A percentile compares a stretch with the other conserved stretches of the same genome.
Evolutionary conservation across 2,113 vertebrate genomes (phyloP).

Genomic region (Myiozetetes cayanensis): DNA sequence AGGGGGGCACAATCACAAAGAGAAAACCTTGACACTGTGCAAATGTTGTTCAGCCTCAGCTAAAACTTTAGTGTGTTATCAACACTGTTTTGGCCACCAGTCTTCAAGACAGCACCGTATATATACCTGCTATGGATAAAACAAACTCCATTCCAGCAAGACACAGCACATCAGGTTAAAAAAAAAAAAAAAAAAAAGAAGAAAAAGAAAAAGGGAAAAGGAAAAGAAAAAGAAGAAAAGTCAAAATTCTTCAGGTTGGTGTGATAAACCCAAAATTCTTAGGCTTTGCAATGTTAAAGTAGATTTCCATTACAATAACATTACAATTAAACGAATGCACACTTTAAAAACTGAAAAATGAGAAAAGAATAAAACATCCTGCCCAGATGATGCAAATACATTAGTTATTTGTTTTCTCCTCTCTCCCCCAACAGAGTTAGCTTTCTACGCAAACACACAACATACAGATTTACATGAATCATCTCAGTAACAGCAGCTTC

Average conservation of each 20-base stretch:
- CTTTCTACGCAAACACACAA: not conserved
- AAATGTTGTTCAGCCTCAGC: not conserved
- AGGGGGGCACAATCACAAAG: not conserved
- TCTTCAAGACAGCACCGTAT: not conserved
- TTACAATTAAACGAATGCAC: not conserved
- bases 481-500: not conserved
- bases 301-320: not conserved
- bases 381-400: not conserved
- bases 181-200: too few species aligned
- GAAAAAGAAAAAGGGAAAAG: too few species aligned
- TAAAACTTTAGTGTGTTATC: not conserved
- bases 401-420: rapidly evolving
- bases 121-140: not conserved
- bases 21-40: not conserved
- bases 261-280: not conserved
- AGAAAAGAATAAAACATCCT: not conserved
- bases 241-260: not conserved
- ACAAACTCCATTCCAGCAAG: not conserved
- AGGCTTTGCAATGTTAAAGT: not conserved
- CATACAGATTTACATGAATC: not conserved
- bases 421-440: rapidly evolving
- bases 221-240: not conserved
- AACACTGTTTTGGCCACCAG: not conserved
- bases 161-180: not conserved
- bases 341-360: not conserved